phyloP scores from a whole-genome alignment of 35 echinoderm and acorn worm genomes.

The Nesometra sesokonis region DNA sequence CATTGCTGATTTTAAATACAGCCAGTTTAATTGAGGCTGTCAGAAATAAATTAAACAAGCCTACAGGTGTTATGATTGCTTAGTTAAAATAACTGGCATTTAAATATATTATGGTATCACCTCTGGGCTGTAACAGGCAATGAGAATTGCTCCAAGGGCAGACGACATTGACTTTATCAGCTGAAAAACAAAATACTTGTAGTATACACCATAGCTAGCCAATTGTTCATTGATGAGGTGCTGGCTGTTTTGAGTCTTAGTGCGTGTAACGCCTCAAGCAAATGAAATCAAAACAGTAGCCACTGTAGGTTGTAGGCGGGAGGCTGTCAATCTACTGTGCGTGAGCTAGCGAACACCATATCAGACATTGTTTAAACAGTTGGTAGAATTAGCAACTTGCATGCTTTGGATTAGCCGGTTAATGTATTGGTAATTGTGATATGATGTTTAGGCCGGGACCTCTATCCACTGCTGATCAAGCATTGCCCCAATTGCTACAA shows the following conservation, averaged over 20 bases:
- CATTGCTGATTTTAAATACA: neutral
- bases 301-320: neutral
- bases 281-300: neutral
- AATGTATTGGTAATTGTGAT: neutral
- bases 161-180: neutral
- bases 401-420: neutral
- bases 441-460: neutral
- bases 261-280: neutral
- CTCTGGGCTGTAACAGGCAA: neutral
- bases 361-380: neutral
- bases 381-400: neutral
- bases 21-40: neutral
- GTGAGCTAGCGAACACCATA: neutral
- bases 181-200: neutral
- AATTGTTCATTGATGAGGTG: neutral
- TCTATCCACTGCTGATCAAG: neutral
- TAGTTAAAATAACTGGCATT: neutral
- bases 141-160: neutral
- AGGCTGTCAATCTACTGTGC: neutral
- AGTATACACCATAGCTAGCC: neutral
- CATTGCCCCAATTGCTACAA: neutral
- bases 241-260: neutral
- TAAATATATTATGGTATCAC: neutral
- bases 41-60: neutral
- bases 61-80: neutral